Base-by-base conservation (phyloP, 2,888 invertebrate genomes). In the Halocaridina rubra region DNA sequence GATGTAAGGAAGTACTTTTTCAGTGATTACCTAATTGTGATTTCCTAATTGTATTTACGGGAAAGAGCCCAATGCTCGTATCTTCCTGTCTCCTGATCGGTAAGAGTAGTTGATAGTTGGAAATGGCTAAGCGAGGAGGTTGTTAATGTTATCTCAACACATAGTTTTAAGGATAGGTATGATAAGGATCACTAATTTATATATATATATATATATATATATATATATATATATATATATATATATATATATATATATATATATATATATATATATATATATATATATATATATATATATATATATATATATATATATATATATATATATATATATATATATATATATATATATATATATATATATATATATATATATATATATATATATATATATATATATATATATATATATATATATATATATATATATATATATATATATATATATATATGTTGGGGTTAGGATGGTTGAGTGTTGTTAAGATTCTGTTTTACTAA, bases 361-460 rank as follows among this genome's bases (percentile, higher is more conserved):
- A 64, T 64, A 64, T 64, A 64, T 64, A 64, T 64, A 64, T 64
- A 64, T 64, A 64, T 64, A 64, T 64, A 64, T 64, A 64, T 64
- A 64, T 64, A 64, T 64, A 64, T 64, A 64, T 64, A 64, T 64
- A 64, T 64, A 64, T 64, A 64, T 64, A 64, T 64, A 64, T 64
- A 64, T 64, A 22, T 64, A 64, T 64, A 27, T 64, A 64, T 22
- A 64, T 29, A 64, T 29, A 64, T 29, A 7, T 29, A 64, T 29
- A 64, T 29, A 64, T 29, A 64, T 29, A 64, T 29, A 64, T 29
- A 7, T 29, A 64, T 4, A 64, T 64, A 64, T 29, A 64, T 64
- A 64, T 64, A 64, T 27, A 64, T 27, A 64, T 13, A 64, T 64
- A 64, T 64, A 64, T 64, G 24, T 64, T n/a, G n/a, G n/a, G n/a